Evolutionary conservation across 2,797 vertebrate genomes (phyloP).

Genomic region (Ceryle rudis): DNA sequence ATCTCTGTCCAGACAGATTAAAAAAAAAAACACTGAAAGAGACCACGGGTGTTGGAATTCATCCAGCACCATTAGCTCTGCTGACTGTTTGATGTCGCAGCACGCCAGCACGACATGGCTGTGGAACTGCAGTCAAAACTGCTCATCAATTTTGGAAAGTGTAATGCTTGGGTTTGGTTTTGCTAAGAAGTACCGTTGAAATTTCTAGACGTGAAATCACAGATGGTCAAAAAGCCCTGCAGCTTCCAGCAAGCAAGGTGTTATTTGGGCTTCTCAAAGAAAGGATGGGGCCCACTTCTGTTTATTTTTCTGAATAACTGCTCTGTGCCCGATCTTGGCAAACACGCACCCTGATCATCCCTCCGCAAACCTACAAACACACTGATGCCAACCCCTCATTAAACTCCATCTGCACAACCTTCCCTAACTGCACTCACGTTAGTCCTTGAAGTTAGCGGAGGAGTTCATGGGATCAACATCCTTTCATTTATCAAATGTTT

Average conservation of each 20-base stretch:
- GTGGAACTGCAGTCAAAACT: neutral
- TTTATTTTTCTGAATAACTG: neutral
- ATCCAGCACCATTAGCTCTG: neutral
- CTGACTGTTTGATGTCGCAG: neutral
- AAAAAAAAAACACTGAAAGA: conserved; percentile 20
- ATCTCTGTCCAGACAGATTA: conserved; percentile 61
- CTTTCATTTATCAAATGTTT: neutral
- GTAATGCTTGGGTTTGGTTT: neutral
- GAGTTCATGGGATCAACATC: neutral
- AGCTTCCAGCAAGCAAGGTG: neutral
- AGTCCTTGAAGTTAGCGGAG: neutral
- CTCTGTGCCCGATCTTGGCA: neutral
- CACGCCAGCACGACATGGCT: neutral
- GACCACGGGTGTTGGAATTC: neutral
- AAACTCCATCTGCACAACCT: neutral
- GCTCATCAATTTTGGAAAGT: neutral
- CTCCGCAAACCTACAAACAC: neutral
- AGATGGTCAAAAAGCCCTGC: neutral
- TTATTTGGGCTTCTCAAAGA: neutral
- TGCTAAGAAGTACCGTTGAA: neutral
- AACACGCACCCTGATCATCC: neutral
- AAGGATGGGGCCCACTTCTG: neutral
- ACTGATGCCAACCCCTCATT: neutral
- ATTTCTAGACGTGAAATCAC: neutral
- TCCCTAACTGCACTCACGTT: accelerated